phyloP scores from a whole-genome alignment of 2,888 invertebrate species.

The Drosophila borealis region DNA sequence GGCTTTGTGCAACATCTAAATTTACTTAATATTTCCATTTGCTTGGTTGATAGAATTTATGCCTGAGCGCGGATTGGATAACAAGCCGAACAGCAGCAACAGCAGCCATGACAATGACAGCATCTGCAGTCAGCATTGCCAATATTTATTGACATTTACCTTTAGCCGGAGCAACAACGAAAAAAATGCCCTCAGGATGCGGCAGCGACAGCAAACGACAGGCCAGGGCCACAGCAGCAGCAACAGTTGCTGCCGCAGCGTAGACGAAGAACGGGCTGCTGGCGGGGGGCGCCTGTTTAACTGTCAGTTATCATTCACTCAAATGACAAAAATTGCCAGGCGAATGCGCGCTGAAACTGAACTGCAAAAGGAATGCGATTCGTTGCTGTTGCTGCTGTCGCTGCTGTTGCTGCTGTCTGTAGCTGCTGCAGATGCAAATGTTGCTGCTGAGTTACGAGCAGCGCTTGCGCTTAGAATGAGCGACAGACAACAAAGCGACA shows the following conservation, averaged over 20 bases:
- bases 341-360: constrained; percentile 42
- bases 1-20: constrained; percentile 60
- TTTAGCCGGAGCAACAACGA: constrained; percentile 43
- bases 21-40: constrained; percentile 78
- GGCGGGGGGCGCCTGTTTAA: constrained; percentile 56
- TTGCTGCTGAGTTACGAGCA: constrained; percentile 60
- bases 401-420: constrained; percentile 10
- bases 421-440: constrained; percentile 58
- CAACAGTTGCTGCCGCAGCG: constrained; percentile 19
- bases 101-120: constrained; percentile 34
- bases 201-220: constrained; percentile 36
- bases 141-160: constrained; percentile 81
- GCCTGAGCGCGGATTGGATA: constrained; percentile 41
- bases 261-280: constrained; percentile 1
- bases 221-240: constrained; percentile 42
- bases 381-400: constrained; percentile 31
- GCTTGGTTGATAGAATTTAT: constrained; percentile 74
- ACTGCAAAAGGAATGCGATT: constrained; percentile 45
- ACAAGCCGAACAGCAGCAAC: constrained; percentile 32
- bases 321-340: constrained; percentile 70
- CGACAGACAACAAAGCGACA: constrained; percentile 38
- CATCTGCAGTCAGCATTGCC: constrained; percentile 55
- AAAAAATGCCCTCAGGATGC: constrained; percentile 59
- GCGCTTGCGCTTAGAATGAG: constrained; percentile 42
- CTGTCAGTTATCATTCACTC: constrained; percentile 82